Evolutionary conservation across 1,140 invertebrate species (phyloP), one percentile per base, ranked within the genome.

Genomic region (Trypoxylus dichotomus): DNA sequence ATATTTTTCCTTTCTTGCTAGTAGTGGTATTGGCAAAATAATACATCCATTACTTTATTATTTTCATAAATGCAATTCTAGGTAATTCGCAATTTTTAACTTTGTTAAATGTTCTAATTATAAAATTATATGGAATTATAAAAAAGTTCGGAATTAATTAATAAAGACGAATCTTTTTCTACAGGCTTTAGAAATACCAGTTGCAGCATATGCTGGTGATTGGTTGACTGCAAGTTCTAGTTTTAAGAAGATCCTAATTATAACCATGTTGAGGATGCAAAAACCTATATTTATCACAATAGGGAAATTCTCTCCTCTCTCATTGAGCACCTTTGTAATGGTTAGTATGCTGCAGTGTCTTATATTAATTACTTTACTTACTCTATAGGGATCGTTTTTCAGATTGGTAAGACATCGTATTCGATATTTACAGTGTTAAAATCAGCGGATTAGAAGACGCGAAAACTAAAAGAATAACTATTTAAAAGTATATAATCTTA

Each of bases 321-420:
- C 78, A 10, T 21, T 79, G 11, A 29, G 63, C 1, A 79, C 75
- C 2, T 79, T 79, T 27, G 75, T 79, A 1, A 79, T 75, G 29
- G 78, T 79, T 72, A 79, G n/a, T n/a, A 41, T 74, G 2, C 2
- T 7, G 21, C 24, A 6, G 3, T 71, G 13, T 19, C 24, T 71
- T 3, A 25, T 27, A 10, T 58, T 58, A 5, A n/a, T 19, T 58
- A 7, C 0, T 3, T 19, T 21, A 8, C 25, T 15, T 27, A 15
- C 24, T 7, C 24, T 27, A 73, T 47, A 54, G n/a, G 3, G 7
- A 15, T 72, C 42, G 10, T 19, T 41, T 79, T 79, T 72, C 21
- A 79, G 78, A 77, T 79, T 47, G 75, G 63, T 5, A 72, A 75
- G 74, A 75, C 75, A 27, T 77, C 78, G 25, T 79, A 79, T 77